phyloP scores from a whole-genome alignment of 2,888 invertebrate genomes.

The Cephus pygmeus region DNA sequence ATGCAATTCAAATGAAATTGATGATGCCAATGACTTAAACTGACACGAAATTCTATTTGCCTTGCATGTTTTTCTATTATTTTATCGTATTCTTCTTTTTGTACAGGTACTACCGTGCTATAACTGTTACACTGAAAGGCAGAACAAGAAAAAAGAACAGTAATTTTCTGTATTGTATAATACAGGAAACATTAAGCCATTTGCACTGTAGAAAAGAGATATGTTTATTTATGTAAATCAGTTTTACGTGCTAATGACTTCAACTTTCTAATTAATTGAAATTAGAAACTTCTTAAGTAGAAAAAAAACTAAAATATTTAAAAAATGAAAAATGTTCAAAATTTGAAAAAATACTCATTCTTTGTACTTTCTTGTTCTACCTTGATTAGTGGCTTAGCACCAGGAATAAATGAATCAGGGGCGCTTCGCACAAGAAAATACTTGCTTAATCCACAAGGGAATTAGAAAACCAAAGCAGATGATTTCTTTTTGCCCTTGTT shows the following conservation, averaged over 20 bases:
- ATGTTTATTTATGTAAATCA: neutral
- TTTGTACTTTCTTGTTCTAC: neutral
- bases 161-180: neutral
- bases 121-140: constrained; percentile 24
- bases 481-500: constrained; percentile 19
- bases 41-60: neutral
- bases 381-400: neutral
- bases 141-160: constrained; percentile 22
- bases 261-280: neutral
- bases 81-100: constrained; percentile 5
- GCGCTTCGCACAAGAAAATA: neutral
- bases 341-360: neutral
- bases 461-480: neutral
- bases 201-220: neutral
- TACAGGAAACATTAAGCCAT: neutral
- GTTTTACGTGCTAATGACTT: neutral
- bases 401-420: neutral
- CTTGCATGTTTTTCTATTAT: neutral
- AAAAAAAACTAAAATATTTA: neutral
- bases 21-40: neutral
- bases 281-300: neutral
- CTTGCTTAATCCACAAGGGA: neutral
- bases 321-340: neutral
- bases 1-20: neutral
- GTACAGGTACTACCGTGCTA: constrained; percentile 25